Evolutionary conservation across 2,113 vertebrate genomes (phyloP).

Genomic region (Grallaria varia): DNA sequence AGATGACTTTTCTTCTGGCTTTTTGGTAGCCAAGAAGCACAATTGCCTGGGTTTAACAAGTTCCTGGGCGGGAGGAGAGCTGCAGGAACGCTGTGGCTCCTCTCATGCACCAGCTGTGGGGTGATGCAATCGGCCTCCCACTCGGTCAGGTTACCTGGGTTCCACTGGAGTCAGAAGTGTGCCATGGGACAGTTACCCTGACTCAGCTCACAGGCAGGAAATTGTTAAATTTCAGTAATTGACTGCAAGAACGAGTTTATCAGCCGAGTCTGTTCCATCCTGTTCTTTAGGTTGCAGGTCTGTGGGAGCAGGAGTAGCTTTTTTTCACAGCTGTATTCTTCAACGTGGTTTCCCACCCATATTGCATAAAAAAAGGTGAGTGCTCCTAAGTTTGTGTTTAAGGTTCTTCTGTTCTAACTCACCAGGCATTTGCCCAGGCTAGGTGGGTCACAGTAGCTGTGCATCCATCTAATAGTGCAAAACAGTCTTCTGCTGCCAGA

Average conservation of each 20-base stretch:
- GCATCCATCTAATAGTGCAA: background rate
- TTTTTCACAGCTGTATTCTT: background rate
- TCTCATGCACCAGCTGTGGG: background rate
- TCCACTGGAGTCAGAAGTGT: background rate
- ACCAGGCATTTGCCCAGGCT: background rate
- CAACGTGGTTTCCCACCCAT: background rate
- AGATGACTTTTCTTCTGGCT: background rate
- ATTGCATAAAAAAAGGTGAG: background rate
- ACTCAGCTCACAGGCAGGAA: background rate
- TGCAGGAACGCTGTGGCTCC: background rate
- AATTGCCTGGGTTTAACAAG: background rate
- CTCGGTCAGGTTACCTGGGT: background rate
- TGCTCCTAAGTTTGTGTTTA: background rate
- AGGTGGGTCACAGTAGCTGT: background rate
- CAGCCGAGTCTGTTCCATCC: background rate
- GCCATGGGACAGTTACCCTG: background rate
- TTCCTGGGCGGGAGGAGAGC: background rate
- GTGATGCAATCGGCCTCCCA: background rate
- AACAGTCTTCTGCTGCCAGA: background rate
- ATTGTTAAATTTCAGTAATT: background rate
- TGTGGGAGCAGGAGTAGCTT: background rate
- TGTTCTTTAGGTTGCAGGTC: background rate
- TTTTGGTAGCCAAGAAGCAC: background rate
- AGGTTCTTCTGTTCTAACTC: background rate
- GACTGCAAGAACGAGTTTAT: background rate